Evolutionary conservation across 2,797 vertebrate species (phyloP), one percentile per base, ranked within the genome.

Genomic region (Gephyroberyx darwinii): DNA sequence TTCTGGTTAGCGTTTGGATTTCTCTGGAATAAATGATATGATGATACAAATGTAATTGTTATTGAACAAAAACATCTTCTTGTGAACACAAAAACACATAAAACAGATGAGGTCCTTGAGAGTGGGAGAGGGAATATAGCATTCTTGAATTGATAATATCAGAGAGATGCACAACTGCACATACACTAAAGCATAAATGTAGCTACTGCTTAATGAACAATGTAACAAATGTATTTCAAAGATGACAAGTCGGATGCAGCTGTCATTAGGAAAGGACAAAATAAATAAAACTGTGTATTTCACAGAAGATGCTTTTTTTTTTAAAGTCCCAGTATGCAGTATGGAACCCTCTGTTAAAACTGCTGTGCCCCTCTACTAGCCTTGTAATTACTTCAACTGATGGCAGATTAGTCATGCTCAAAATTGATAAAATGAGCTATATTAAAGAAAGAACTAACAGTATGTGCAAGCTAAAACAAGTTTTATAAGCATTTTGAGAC

Each of bases 41-140:
- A 55, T 26, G 65, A 65, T 45, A 60, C 67, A 65, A 55, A 71
- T 60, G 10, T 79, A 75, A 75, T 68, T 83, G 73, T 69, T 74
- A 82, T 56, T 52, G 26, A 81, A 64, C 45, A 62, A 75, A 26
- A 78, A 71, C 62, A 62, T 78, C 26, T 65, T 77, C 20, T 65
- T n/a, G 10, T 37, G 65, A 69, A 41, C 45, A 35, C 2, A 69
- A 41, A 26, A 75, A 76, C 33, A 74, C n/a, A 56, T 52, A 75
- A 48, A 52, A 65, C 1, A 61, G 14, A 37, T 39, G 37, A 39
- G 52, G 47, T 72, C 54, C 37, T 56, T 0, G 1, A 70, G 52
- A 66, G 56, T 56, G 26, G 48, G 16, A 65, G 60, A 45, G 54
- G 47, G 56, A 78, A 73, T 3, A 47, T 22, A 22, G 19, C 39